These are phyloP conservation scores for Campoplex capitator DNA, from an alignment of 2,888 invertebrate species.

Conservation along the genomic window DNA sequence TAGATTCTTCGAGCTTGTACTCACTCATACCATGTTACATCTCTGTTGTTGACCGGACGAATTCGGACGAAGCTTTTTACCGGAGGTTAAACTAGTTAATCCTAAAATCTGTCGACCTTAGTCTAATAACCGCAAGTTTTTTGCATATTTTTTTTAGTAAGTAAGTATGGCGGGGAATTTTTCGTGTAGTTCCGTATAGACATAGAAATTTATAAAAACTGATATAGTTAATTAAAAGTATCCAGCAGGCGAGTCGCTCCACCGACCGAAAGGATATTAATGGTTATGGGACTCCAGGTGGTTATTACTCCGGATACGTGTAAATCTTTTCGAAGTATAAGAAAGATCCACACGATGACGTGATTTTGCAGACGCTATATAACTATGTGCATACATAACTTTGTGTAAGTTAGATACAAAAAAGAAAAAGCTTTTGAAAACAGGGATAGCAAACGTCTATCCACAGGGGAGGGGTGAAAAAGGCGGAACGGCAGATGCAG, in stretches of 20 bases:
- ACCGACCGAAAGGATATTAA: constrained; percentile 80
- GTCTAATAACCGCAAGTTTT: background rate
- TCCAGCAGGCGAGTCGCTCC: constrained; percentile 77
- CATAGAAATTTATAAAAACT: constrained; percentile 33
- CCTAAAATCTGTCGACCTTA: background rate
- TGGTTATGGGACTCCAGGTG: constrained; percentile 59
- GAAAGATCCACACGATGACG: constrained; percentile 19
- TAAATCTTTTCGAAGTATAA: background rate
- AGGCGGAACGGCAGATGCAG: background rate
- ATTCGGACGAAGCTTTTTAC: background rate
- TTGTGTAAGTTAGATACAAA: constrained; percentile 20
- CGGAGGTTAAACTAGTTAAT: background rate
- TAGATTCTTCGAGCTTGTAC: background rate
- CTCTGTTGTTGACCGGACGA: background rate
- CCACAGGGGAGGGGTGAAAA: background rate
- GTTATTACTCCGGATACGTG: background rate
- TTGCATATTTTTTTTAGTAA: background rate
- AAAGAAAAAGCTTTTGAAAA: constrained; percentile 40
- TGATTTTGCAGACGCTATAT: constrained; percentile 15
- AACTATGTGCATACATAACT: constrained; percentile 2
- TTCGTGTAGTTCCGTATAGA: background rate
- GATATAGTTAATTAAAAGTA: constrained; percentile 74
- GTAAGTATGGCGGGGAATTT: constrained; percentile 1
- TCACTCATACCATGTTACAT: too few species aligned
- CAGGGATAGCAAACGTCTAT: constrained; percentile 6